Conservation (phyloP, 2,113 vertebrate species). For the Cygnus atratus region DNA sequence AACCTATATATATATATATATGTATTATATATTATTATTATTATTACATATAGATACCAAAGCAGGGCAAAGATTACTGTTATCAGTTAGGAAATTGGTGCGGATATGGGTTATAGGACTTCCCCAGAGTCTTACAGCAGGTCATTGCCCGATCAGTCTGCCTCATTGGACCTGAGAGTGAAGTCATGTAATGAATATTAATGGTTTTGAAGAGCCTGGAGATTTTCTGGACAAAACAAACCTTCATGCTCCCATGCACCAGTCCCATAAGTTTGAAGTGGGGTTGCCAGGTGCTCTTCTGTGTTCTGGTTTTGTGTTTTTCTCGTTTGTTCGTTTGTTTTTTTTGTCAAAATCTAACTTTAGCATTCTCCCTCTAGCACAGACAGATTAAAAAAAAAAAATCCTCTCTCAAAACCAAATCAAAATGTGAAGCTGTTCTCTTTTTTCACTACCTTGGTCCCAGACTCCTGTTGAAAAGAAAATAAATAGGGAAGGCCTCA, state of each 20-base stretch:
- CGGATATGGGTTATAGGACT: neutral
- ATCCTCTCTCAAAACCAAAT: neutral
- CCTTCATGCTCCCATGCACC: neutral
- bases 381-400: neutral
- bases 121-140: neutral
- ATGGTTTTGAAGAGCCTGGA: neutral
- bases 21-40: neutral
- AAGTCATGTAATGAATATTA: neutral
- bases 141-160: neutral
- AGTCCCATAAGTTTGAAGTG: neutral
- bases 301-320: neutral
- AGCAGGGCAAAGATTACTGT: neutral
- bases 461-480: conserved; percentile 7
- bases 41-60: neutral
- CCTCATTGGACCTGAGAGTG: neutral
- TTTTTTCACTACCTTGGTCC: neutral
- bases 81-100: neutral
- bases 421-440: neutral
- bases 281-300: neutral
- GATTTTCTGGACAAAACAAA: neutral
- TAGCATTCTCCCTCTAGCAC: neutral
- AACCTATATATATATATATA: neutral
- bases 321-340: neutral
- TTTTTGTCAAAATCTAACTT: neutral
- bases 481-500: neutral